These are phyloP conservation scores for Pteruthius melanotis DNA, from an alignment of 2,113 vertebrate genomes.

Conservation along the genomic window DNA sequence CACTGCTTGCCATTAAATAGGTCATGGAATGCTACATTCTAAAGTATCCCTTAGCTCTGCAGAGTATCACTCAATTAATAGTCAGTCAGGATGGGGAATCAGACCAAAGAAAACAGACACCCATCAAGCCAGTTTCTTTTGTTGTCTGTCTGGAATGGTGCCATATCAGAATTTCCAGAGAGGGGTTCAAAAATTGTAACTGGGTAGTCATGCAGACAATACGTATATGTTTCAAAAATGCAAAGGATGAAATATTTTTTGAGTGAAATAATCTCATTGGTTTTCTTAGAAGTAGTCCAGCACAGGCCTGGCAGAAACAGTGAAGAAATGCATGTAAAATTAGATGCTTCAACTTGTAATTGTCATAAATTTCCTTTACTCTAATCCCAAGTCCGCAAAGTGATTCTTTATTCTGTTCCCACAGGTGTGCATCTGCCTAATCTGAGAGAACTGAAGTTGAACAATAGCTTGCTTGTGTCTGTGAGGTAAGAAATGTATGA, in stretches of 20 bases:
- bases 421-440: constrained; percentile 87
- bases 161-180: neutral
- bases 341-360: neutral
- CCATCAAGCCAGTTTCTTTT: neutral
- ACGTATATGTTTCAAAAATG: neutral
- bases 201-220: neutral
- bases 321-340: neutral
- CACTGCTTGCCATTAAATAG: neutral
- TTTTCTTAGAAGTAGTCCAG: neutral
- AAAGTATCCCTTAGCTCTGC: neutral
- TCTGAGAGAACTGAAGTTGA: constrained; percentile 88
- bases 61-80: neutral
- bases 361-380: neutral
- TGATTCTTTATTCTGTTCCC: neutral
- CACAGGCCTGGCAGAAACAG: neutral
- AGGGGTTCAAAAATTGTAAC: neutral
- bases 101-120: neutral
- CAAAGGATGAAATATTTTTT: neutral
- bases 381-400: neutral
- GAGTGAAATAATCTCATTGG: neutral
- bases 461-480: constrained; percentile 85
- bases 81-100: neutral
- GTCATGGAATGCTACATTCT: neutral
- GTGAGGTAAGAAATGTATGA: constrained; percentile 80
- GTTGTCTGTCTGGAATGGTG: neutral